Evolutionary conservation across 2,888 invertebrate species (phyloP), one percentile per base, ranked within the genome.

Genomic region (Willowsia nigromaculata): DNA sequence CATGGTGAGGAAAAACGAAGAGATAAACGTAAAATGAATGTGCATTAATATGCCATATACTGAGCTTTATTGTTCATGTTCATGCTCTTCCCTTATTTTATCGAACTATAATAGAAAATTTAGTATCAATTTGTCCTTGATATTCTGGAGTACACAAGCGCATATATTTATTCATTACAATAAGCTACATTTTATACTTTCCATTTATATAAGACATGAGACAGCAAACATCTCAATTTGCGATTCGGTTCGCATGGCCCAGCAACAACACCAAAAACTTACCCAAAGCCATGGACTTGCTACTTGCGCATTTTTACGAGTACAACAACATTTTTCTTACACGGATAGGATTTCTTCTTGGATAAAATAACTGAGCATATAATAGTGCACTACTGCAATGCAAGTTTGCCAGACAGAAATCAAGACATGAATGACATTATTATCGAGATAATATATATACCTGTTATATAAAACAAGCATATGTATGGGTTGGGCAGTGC

Each of bases 191-290:
- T 68, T 27, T 18, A 11, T 5, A 33, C 65, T 1, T 1, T 13
- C 2, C 43, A 43, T 43, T 13, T 43, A 71, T 68, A 13, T 68
- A 43, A 43, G 43, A 43, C 25, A 15, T 33, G 33, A 43, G 43
- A 43, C 37, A 59, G 62, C 33, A 47, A 82, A 68, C 59, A 68
- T 82, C 82, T 82, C 82, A 65, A 82, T 82, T 82, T 82, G 82
- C 82, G 68, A 43, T 59, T 71, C 22, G 33, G 18, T 37, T n/a
- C 43, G 71, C 71, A 40, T 25, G 71, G 13, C 71, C 37, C 65
- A 22, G 22, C 43, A 43, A n/a, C n/a, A n/a, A n/a, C n/a, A n/a
- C n/a, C n/a, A n/a, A n/a, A 71, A 71, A 40, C 43, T 71, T 43
- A 43, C 22, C 43, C 1, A n/a, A 15, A 25, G 22, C 22, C 4